phyloP scores from a whole-genome alignment of 2,113 vertebrate genomes.

The Coryphaenoides rupestris region DNA sequence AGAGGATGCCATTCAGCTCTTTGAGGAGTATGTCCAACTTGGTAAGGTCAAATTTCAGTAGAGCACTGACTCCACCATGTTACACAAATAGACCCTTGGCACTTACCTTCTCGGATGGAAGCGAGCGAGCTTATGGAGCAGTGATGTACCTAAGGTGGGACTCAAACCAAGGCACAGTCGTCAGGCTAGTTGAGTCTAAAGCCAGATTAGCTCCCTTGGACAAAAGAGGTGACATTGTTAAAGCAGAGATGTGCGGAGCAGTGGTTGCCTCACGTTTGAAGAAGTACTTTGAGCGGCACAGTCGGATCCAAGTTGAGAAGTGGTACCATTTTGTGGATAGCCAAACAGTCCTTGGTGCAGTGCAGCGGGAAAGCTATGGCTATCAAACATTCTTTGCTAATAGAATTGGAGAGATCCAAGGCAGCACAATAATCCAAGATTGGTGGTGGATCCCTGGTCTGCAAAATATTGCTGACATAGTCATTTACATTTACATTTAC shows the following conservation, averaged over 20 bases:
- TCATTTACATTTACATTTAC: no score
- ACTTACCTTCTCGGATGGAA: conserved; percentile 17
- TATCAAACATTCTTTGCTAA: no score
- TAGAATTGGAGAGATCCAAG: no score
- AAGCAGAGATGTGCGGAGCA: conserved; percentile 11
- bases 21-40: conserved; percentile 15
- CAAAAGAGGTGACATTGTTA: conserved; percentile 19
- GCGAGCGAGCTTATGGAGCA: conserved; percentile 10
- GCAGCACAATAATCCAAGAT: no score
- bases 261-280: not conserved
- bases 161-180: no score
- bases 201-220: conserved; percentile 21
- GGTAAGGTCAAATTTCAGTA: conserved; percentile 6
- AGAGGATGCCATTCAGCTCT: conserved; percentile 18
- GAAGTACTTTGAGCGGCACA: conserved; percentile 19
- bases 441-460: no score
- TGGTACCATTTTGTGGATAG: no score
- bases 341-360: no score
- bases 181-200: no score
- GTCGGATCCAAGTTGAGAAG: no score
- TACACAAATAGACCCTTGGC: not conserved
- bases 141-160: conserved; percentile 4
- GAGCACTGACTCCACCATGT: conserved; percentile 9
- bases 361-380: no score
- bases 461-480: no score